Percentiles rank a stretch among this genome's conserved stretches.
These are phyloP conservation scores for Mythimna lalbum DNA, from an alignment of 2,888 invertebrate species.

Conservation along the genomic window DNA sequence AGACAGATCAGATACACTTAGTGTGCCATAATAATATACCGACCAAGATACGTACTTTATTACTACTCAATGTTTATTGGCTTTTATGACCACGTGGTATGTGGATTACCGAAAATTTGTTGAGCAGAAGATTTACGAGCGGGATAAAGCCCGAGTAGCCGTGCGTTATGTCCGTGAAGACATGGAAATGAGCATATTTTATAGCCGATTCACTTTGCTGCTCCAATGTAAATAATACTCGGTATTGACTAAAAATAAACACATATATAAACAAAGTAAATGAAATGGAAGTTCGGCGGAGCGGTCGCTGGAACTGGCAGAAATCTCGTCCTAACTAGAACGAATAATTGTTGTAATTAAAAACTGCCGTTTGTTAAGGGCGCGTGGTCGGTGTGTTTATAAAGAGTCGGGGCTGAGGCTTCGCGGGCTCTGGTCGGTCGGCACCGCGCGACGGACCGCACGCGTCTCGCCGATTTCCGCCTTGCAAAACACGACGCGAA, in stretches of 20 bases:
- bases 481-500: constrained; percentile 33
- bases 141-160: constrained; percentile 36
- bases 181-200: constrained; percentile 58
- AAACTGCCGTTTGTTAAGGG: constrained; percentile 78
- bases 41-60: constrained; percentile 29
- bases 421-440: constrained; percentile 71
- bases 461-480: constrained; percentile 65
- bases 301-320: constrained; percentile 79
- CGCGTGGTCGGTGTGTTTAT: constrained; percentile 76
- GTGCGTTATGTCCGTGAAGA: constrained; percentile 45
- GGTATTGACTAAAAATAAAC: constrained; percentile 79
- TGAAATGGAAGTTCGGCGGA: constrained; percentile 58
- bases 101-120: constrained; percentile 56
- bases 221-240: constrained; percentile 75
- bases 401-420: constrained; percentile 78
- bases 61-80: constrained; percentile 48
- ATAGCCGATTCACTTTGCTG: constrained; percentile 66
- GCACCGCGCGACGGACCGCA: constrained; percentile 69
- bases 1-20: constrained; percentile 7
- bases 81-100: constrained; percentile 49
- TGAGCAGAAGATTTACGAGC: constrained; percentile 53
- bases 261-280: constrained; percentile 58
- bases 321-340: constrained; percentile 87
- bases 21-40: constrained; percentile 12
- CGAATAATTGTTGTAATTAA: constrained; percentile 84